Evolutionary conservation across 2,113 vertebrate genomes (phyloP).

Genomic region (Neolamprologus devosi): DNA sequence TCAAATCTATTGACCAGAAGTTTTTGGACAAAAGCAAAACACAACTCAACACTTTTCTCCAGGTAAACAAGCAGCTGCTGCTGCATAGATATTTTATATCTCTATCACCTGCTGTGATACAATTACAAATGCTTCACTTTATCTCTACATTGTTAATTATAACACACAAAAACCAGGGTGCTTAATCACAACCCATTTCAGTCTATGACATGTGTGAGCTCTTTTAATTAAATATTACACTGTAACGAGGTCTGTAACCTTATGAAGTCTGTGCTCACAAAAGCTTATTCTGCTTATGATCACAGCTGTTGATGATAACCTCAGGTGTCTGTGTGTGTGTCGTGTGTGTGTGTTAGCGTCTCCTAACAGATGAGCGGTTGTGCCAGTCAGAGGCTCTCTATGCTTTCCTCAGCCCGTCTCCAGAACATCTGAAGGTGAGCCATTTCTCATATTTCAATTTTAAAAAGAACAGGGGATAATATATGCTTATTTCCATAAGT

Average conservation of each 20-base stretch:
- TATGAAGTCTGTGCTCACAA: neutral
- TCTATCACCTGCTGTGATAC: neutral
- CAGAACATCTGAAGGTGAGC: conserved; percentile 79
- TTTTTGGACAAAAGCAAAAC: conserved; percentile 97
- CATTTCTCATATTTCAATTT: neutral
- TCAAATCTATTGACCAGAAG: conserved; percentile 97
- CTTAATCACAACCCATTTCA: neutral
- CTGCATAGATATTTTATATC: neutral
- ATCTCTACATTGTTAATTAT: neutral
- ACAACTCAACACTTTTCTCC: conserved; percentile 93
- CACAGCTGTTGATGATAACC: neutral
- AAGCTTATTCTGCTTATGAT: neutral
- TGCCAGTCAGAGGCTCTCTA: conserved; percentile 98
- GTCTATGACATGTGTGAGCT: neutral
- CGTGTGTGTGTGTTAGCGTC: conserved; percentile 65
- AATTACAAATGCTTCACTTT: neutral
- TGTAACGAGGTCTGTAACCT: neutral
- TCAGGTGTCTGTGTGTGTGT: neutral
- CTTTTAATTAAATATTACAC: neutral
- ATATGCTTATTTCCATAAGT: neutral
- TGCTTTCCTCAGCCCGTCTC: conserved; percentile 94
- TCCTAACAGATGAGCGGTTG: conserved; percentile 90
- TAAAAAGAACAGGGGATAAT: neutral
- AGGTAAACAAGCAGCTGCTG: conserved; percentile 72
- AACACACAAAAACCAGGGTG: neutral